These are phyloP conservation scores for Lissocephala sabroskyi DNA, from an alignment of 2,888 invertebrate species.

Conservation along the genomic window DNA sequence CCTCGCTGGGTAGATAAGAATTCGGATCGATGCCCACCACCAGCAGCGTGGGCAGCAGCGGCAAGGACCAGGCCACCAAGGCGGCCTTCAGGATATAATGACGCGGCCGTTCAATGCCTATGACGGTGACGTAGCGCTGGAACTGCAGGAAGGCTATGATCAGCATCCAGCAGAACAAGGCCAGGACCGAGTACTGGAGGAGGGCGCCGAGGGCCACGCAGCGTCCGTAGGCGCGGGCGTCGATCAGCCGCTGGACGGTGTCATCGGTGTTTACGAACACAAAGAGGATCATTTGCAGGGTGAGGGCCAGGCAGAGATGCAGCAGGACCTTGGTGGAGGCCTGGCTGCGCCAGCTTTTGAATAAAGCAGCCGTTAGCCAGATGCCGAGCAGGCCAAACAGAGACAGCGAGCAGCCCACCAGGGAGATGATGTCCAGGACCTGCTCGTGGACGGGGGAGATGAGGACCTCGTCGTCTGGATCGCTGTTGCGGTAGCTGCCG, in stretches of 20 bases:
- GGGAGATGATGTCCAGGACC: conserved; percentile 76
- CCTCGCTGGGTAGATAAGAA: conserved; percentile 72
- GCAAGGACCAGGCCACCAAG: conserved; percentile 77
- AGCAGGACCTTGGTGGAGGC: conserved; percentile 78
- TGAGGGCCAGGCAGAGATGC: conserved; percentile 78
- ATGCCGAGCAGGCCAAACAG: conserved; percentile 76
- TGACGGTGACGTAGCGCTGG: conserved; percentile 78
- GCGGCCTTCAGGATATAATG: conserved; percentile 78
- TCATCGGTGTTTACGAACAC: conserved; percentile 66
- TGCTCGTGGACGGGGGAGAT: conserved; percentile 70
- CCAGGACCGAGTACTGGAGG: conserved; percentile 79
- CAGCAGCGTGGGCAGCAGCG: conserved; percentile 74
- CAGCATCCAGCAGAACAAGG: conserved; percentile 82
- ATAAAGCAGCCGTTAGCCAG: conserved; percentile 75
- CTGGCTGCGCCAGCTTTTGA: conserved; percentile 77
- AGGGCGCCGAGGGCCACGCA: conserved; percentile 77
- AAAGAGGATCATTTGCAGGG: conserved; percentile 75
- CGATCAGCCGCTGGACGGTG: conserved; percentile 52
- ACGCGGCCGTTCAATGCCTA: conserved; percentile 75
- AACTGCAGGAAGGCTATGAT: conserved; percentile 80
- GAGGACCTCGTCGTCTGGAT: conserved; percentile 54
- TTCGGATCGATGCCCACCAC: conserved; percentile 72
- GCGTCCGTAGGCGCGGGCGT: conserved; percentile 22
- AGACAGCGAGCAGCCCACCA: conserved; percentile 77
- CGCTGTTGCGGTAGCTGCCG: conserved; percentile 67